A percentile compares a stretch with the other conserved stretches of the same genome.
Evolutionary conservation across 2,113 vertebrate genomes (phyloP).

Genomic region (Hypomesus transpacificus): DNA sequence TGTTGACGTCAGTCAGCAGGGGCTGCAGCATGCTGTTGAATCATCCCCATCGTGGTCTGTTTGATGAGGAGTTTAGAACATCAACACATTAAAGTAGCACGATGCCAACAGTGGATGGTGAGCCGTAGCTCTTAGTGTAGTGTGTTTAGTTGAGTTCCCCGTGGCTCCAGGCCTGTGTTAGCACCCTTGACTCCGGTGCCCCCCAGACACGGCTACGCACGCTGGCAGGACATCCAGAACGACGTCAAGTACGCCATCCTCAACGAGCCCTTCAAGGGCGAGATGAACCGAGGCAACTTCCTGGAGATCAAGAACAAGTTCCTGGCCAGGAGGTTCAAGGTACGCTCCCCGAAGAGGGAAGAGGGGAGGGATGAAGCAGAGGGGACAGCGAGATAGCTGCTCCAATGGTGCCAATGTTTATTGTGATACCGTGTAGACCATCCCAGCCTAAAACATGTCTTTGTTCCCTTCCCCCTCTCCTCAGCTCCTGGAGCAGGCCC

Average conservation of each 20-base stretch:
- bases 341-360: constrained; percentile 36
- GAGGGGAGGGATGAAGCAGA: too few relatives aligned
- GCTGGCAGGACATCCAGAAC: constrained; percentile 99
- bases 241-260: constrained; percentile 95
- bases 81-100: too few relatives aligned
- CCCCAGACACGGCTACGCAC: constrained; percentile 93
- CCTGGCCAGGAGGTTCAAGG: constrained; percentile 95
- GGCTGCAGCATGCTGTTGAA: too few relatives aligned
- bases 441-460: background rate
- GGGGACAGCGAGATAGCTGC: too few relatives aligned
- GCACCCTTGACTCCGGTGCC: constrained; percentile 64
- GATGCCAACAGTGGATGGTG: too few relatives aligned
- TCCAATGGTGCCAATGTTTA: background rate
- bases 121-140: too few relatives aligned
- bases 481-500: constrained; percentile 90
- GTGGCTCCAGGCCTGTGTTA: too few relatives aligned
- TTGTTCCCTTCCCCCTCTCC: background rate
- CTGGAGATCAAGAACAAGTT: constrained; percentile 99
- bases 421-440: background rate
- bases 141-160: background rate
- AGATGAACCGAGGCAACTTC: constrained; percentile 98
- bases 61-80: too few relatives aligned
- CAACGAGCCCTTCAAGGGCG: constrained; percentile 97
- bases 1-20: too few relatives aligned
- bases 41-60: too few relatives aligned